Percentiles rank a stretch among this genome's conserved stretches.
phyloP scores from a whole-genome alignment of 1,140 invertebrate genomes.

The Meloidogyne exigua region DNA sequence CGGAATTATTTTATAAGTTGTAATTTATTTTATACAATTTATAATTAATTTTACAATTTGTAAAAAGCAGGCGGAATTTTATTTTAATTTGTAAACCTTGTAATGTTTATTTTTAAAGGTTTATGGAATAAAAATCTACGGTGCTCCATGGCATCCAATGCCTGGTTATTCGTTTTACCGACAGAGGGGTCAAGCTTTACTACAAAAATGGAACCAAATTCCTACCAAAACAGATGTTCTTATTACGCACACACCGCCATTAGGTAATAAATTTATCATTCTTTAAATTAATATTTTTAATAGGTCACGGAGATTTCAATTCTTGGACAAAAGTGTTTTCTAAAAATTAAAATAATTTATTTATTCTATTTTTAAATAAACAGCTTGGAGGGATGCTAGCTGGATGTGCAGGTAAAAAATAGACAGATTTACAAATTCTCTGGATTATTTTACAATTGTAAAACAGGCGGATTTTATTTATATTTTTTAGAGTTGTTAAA shows the following conservation, averaged over 20 bases:
- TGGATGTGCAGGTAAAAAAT: slow-evolving; percentile 72
- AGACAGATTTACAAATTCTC: not conserved
- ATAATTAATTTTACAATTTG: slow-evolving; percentile 8
- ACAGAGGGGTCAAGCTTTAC: slow-evolving; percentile 70
- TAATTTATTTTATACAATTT: too few species aligned
- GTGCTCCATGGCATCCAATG: slow-evolving; percentile 68
- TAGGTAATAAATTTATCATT: slow-evolving; percentile 68
- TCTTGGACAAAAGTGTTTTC: slow-evolving; percentile 34
- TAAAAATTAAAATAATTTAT: not conserved
- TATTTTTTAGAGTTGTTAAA: slow-evolving; percentile 72
- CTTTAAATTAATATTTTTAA: slow-evolving; percentile 7
- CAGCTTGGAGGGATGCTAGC: slow-evolving; percentile 67
- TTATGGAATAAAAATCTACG: slow-evolving; percentile 59
- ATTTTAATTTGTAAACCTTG: not conserved
- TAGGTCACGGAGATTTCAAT: slow-evolving; percentile 59
- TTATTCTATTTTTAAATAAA: not conserved
- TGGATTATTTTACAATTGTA: not conserved
- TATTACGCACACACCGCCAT: slow-evolving; percentile 70
- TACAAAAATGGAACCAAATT: slow-evolving; percentile 78
- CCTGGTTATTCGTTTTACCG: slow-evolving; percentile 56
- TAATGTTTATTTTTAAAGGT: slow-evolving; percentile 40
- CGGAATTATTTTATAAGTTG: slow-evolving; percentile 15
- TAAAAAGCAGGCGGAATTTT: not conserved
- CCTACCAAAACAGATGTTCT: slow-evolving; percentile 76
- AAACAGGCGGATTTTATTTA: not conserved